Evolutionary conservation across 1,140 invertebrate genomes (phyloP).

Genomic region (Microvelia longipes): DNA sequence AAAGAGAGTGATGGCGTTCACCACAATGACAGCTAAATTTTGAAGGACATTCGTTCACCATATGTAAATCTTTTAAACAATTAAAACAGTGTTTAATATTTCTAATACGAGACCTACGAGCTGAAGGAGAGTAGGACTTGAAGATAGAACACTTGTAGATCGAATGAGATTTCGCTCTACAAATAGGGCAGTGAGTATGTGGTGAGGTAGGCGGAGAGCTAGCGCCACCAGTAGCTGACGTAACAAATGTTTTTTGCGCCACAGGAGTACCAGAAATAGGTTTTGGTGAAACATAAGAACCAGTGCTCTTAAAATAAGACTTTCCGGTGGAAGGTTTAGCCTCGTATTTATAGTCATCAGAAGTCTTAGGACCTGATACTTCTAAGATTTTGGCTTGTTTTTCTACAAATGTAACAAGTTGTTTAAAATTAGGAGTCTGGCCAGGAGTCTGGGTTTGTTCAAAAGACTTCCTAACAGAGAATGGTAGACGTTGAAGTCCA

Average conservation of each 20-base stretch:
- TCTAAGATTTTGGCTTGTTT: not conserved
- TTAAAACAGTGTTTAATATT: not conserved
- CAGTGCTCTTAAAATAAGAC: not conserved
- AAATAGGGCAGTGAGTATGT: not conserved
- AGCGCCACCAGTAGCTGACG: too few relatives aligned
- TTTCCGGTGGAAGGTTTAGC: not conserved
- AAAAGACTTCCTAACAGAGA: not conserved
- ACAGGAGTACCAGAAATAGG: too few relatives aligned
- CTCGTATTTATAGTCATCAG: not conserved
- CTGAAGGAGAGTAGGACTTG: not conserved
- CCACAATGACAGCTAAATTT: not conserved
- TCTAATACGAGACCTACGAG: not conserved
- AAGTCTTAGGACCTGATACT: not conserved
- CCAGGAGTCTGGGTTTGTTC: not conserved
- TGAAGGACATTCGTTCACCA: not conserved
- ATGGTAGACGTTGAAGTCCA: not conserved
- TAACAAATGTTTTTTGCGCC: too few relatives aligned
- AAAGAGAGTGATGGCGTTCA: not conserved
- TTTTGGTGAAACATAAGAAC: not conserved
- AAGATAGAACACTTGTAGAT: not conserved
- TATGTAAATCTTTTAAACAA: not conserved
- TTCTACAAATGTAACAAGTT: not conserved
- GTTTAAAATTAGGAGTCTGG: not conserved
- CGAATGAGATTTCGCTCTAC: not conserved
- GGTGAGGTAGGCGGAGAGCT: not conserved